A percentile compares a stretch with the other conserved stretches of the same genome.
phyloP scores from a whole-genome alignment of 1,140 invertebrate genomes.

The Telenomus remus region DNA sequence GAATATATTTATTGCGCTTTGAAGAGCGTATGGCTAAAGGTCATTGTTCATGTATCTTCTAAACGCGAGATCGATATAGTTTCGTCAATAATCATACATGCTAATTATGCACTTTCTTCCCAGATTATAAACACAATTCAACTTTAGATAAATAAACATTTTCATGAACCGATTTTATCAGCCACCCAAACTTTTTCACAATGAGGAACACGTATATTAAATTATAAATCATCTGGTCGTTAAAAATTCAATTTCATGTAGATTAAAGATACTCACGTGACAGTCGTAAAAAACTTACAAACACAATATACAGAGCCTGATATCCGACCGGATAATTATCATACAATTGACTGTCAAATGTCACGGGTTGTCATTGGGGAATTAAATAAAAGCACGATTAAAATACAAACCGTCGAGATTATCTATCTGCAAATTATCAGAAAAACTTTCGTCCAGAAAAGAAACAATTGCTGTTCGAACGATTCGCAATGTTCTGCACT shows the following conservation, averaged over 20 bases:
- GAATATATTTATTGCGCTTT: constrained; percentile 46
- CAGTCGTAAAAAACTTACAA: constrained; percentile 38
- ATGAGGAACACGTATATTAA: too few relatives aligned
- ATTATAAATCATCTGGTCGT: background rate
- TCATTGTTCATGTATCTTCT: constrained; percentile 48
- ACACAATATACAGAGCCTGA: constrained; percentile 31
- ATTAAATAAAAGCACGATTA: constrained; percentile 30
- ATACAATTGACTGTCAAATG: constrained; percentile 45
- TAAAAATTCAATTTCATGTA: constrained; percentile 46
- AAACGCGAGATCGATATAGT: constrained; percentile 28
- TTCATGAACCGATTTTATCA: too few relatives aligned
- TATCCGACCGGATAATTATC: constrained; percentile 32
- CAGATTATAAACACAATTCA: background rate
- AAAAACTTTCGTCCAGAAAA: too few relatives aligned
- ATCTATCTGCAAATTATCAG: too few relatives aligned
- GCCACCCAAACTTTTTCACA: too few relatives aligned
- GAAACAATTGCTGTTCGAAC: too few relatives aligned
- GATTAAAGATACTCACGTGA: constrained; percentile 40
- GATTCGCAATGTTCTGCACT: too few relatives aligned
- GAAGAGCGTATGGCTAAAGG: constrained; percentile 37
- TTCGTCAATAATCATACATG: constrained; percentile 2
- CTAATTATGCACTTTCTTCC: constrained; percentile 8
- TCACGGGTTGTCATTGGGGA: constrained; percentile 9
- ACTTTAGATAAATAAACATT: background rate
- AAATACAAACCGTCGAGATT: constrained; percentile 15